These are phyloP conservation scores for Accipiter virgatus DNA, from an alignment of 2,113 vertebrate species.

Conservation along the genomic window DNA sequence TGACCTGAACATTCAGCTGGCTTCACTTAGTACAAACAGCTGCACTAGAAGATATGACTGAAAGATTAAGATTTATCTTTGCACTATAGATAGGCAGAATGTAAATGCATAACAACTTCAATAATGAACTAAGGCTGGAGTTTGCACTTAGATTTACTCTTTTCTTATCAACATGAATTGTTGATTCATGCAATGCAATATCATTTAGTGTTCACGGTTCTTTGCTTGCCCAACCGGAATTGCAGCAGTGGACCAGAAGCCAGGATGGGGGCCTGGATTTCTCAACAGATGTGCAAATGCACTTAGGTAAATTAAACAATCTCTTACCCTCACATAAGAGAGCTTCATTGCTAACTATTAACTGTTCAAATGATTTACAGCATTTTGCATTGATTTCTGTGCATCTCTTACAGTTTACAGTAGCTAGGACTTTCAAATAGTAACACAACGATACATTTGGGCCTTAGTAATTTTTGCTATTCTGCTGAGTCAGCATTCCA, in stretches of 20 bases:
- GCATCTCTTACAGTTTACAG: neutral
- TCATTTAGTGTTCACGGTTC: rapidly evolving
- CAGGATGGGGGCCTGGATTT: neutral
- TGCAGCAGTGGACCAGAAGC: neutral
- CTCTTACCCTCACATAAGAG: neutral
- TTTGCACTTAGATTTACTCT: neutral
- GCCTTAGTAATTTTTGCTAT: neutral
- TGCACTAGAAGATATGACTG: neutral
- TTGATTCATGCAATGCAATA: neutral
- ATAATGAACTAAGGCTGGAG: neutral
- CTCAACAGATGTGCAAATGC: neutral
- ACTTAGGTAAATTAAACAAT: neutral
- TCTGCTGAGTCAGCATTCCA: neutral
- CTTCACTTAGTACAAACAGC: neutral
- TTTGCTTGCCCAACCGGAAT: neutral
- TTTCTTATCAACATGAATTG: neutral
- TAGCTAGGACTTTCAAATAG: neutral
- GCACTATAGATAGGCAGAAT: neutral
- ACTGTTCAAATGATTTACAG: neutral
- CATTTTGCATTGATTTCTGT: neutral
- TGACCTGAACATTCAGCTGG: neutral
- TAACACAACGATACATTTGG: neutral
- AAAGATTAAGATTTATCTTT: neutral
- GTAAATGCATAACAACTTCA: neutral
- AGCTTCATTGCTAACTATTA: neutral